Conservation (phyloP, 2,797 vertebrate species). For the Eleutherodactylus coqui region DNA sequence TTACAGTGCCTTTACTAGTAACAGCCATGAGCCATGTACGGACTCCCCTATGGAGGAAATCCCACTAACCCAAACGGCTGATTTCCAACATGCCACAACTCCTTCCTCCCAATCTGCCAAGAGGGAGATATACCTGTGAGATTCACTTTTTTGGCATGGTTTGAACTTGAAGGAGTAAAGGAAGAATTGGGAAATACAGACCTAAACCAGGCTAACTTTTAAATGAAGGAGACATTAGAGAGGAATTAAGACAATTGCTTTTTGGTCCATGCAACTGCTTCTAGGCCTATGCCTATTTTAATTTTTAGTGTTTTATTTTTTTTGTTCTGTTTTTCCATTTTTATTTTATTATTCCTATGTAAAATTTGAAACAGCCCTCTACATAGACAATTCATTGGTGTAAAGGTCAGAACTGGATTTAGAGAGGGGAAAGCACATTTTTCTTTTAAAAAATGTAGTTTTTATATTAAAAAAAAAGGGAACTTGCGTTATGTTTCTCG, state of each 20-base stretch:
- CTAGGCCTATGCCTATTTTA: conserved; percentile 54
- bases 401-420: conserved; percentile 60
- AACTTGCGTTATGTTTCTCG: conserved; percentile 59
- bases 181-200: conserved; percentile 53
- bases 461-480: conserved; percentile 61
- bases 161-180: conserved; percentile 64
- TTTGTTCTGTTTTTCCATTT: conserved; percentile 21
- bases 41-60: conserved; percentile 96
- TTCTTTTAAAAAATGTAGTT: conserved; percentile 54
- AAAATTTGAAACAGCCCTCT: conserved; percentile 52
- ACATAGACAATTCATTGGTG: conserved; percentile 56
- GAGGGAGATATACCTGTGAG: conserved; percentile 99
- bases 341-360: conserved; percentile 57
- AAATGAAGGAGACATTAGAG: conserved; percentile 48
- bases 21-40: conserved; percentile 92
- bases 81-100: conserved; percentile 88
- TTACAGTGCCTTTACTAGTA: conserved; percentile 97
- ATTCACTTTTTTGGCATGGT: conserved; percentile 65
- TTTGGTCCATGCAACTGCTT: conserved; percentile 63
- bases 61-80: conserved; percentile 93
- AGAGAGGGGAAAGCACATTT: conserved; percentile 55
- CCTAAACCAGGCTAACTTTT: conserved; percentile 50
- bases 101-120: conserved; percentile 92
- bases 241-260: conserved; percentile 57
- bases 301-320: conserved; percentile 38